Evolutionary conservation across 2,888 invertebrate species (phyloP).

Genomic region (Rhagium mordax): DNA sequence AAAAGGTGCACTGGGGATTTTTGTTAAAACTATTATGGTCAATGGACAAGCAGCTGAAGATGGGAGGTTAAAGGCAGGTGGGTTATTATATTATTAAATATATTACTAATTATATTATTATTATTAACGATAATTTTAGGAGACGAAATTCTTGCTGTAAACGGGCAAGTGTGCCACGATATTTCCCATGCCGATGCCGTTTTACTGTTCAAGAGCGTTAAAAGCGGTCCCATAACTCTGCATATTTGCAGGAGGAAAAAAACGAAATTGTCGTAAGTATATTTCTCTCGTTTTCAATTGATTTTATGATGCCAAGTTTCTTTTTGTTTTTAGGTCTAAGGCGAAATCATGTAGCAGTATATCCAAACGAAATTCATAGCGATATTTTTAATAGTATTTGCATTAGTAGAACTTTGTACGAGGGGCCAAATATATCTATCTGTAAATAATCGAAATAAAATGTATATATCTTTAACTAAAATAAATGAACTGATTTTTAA

Average conservation of each 20-base stretch:
- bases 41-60: slow-evolving; percentile 89
- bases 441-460: slow-evolving; percentile 13
- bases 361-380: slow-evolving; percentile 68
- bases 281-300: too few relatives aligned
- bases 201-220: slow-evolving; percentile 84
- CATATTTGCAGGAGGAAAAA: slow-evolving; percentile 76
- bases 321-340: slow-evolving; percentile 76
- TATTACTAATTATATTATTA: background rate
- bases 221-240: slow-evolving; percentile 83
- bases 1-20: slow-evolving; percentile 88
- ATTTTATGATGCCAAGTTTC: too few relatives aligned
- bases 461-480: slow-evolving; percentile 3
- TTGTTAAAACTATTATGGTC: slow-evolving; percentile 87
- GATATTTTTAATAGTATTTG: background rate
- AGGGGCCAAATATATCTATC: slow-evolving; percentile 30
- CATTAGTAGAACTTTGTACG: slow-evolving; percentile 3
- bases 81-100: background rate
- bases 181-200: slow-evolving; percentile 87
- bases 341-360: slow-evolving; percentile 84
- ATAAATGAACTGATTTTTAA: slow-evolving; percentile 31
- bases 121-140: slow-evolving; percentile 69
- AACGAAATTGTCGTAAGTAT: slow-evolving; percentile 60
- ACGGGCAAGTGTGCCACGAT: slow-evolving; percentile 85
- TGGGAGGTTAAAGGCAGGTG: slow-evolving; percentile 86
- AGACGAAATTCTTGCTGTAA: slow-evolving; percentile 87